Evolutionary conservation across 2,888 invertebrate species (phyloP).

Genomic region (Bedellia somnulentella): DNA sequence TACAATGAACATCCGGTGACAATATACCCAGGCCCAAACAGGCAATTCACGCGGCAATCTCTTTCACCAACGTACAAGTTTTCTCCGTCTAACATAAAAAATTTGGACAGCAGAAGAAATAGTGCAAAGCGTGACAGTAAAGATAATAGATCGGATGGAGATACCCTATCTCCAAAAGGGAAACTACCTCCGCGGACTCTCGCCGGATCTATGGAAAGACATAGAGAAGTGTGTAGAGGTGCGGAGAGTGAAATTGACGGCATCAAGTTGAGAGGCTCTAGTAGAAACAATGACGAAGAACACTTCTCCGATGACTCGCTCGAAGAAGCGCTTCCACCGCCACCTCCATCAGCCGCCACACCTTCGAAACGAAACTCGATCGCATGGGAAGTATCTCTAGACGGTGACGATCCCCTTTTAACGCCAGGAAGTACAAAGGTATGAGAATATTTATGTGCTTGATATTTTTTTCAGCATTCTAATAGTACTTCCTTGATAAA

Average conservation of each 20-base stretch:
- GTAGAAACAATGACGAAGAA: constrained; percentile 43
- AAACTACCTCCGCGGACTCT: constrained; percentile 71
- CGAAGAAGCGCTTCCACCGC: constrained; percentile 69
- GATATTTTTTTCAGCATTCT: too few species aligned
- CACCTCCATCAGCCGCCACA: constrained; percentile 54
- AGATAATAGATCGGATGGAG: constrained; percentile 40
- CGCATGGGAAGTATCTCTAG: constrained; percentile 85
- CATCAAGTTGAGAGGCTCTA: constrained; percentile 31
- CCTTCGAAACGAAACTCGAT: constrained; percentile 78
- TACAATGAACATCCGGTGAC: constrained; percentile 68
- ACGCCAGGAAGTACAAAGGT: constrained; percentile 73
- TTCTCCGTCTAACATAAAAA: constrained; percentile 42
- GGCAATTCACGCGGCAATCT: constrained; percentile 32
- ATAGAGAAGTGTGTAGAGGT: constrained; percentile 76
- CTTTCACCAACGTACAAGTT: constrained; percentile 46
- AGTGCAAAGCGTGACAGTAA: constrained; percentile 26
- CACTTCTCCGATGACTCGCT: constrained; percentile 84
- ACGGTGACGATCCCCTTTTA: constrained; percentile 68
- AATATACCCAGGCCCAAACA: constrained; percentile 64
- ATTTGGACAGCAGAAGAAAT: constrained; percentile 27
- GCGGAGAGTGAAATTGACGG: constrained; percentile 49
- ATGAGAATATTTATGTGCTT: too few species aligned
- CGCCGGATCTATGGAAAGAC: constrained; percentile 72
- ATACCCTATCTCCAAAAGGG: constrained; percentile 43
- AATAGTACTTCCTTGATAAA: background rate